Evolutionary conservation across 2,797 vertebrate genomes (phyloP), one percentile per base, ranked within the genome.

Genomic region (Pagetopsis macropterus): DNA sequence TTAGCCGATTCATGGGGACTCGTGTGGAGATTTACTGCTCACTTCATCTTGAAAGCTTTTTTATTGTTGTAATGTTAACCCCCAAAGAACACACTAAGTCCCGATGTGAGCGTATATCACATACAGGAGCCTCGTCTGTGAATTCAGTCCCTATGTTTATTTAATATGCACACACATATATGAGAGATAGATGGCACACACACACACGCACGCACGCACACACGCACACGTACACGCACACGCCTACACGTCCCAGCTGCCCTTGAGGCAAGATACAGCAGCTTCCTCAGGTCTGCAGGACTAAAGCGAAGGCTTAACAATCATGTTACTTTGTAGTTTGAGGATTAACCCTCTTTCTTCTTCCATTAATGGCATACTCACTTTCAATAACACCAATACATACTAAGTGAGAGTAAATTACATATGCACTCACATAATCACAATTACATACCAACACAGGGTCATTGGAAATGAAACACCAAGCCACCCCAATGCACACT

Each of bases 31-130:
- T 94, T 93, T 95, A 94, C 84, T 82, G 72, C 88, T 75, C 70
- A 78, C 91, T 84, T 88, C 87, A 85, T 90, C 91, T 90, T 93
- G 89, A 94, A 93, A 94, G 91, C 91, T 92, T 93, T 94, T 94
- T 94, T 93, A 94, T 91, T 91, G 92, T 92, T 90, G 90, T 89
- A 94, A 93, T 87, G 89, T 92, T 93, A 93, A 93, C 91, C 92
- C 79, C 79, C 65, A 84, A 92, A 88, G 86, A 91, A 91, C 84
- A 87, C 77, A 80, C 81, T 52, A 78, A 82, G 82, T 88, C 86
- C 81, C 71, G 59, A 65, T 79, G 64, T 58, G 41, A 67, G 81
- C 13, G 49, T 93, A 87, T 88, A 90, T 93, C 88, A 90, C 65
- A 61, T 65, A 77, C 56, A 57, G 75, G 73, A 82, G 81, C 65